phyloP scores from a whole-genome alignment of 2,888 invertebrate species.

The Ceraclea dissimilis region DNA sequence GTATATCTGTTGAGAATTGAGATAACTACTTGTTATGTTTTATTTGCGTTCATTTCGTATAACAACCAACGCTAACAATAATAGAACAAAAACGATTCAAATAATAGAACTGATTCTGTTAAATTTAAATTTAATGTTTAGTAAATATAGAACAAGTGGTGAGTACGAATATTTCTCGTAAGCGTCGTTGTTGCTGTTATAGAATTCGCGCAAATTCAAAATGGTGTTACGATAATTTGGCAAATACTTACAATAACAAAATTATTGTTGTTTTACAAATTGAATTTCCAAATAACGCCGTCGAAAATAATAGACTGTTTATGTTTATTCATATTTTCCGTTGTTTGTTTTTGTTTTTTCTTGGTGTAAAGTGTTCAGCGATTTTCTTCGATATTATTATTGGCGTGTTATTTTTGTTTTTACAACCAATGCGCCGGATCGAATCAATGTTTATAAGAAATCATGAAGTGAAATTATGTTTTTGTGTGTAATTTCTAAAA shows the following conservation, averaged over 20 bases:
- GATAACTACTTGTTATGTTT: too few species aligned
- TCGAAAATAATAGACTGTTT: background rate
- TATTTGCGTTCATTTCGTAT: too few species aligned
- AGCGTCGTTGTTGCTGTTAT: background rate
- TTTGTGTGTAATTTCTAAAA: too few species aligned
- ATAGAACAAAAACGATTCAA: background rate
- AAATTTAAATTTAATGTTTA: background rate
- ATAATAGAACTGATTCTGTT: background rate
- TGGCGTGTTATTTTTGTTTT: background rate
- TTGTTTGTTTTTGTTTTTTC: too few species aligned
- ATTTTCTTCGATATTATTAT: background rate
- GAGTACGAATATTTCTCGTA: background rate
- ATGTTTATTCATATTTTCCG: background rate
- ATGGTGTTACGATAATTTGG: background rate
- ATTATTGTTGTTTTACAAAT: background rate
- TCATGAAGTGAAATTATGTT: background rate
- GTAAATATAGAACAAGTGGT: background rate
- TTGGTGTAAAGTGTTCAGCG: too few species aligned
- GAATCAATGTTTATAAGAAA: background rate
- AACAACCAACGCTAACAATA: too few species aligned
- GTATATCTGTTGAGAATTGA: too few species aligned
- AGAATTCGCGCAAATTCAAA: background rate
- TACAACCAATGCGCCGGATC: background rate
- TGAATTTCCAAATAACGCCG: too few species aligned
- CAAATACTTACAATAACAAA: background rate